Base-by-base conservation (phyloP, 2,888 invertebrate genomes). In the Nebria brevicollis region DNA sequence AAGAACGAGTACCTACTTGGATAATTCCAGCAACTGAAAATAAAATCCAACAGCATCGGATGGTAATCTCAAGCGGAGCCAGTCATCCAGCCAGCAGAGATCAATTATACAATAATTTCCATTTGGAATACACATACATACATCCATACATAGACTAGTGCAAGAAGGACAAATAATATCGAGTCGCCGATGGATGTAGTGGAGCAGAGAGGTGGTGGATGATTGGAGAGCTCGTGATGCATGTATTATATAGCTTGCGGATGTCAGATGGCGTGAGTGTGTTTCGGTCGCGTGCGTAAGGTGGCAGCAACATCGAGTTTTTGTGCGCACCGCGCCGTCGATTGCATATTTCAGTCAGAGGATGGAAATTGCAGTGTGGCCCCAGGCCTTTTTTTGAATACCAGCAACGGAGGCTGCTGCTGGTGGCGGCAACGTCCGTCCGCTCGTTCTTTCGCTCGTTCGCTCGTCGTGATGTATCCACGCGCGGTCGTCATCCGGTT, bases 271-370 rank as follows among this genome's bases (percentile, higher is more conserved):
- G 73, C 78, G 78, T 79, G 79, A 26, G 43, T 74, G 79, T 43
- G 78, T 78, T 79, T 66, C 75, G 68, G 80, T 80, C 80, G 80
- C 80, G 80, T 80, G 80, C 80, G 80, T 80, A 80, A 80, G 70
- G 64, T 80, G 72, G 80, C 80, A 80, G 80, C 80, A 75, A 64
- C 65, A 66, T 80, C 75, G 72, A 41, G 70, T 80, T 80, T 80
- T 80, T 80, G 79, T 80, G 74, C 66, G 41, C 66, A 25, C 77
- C 70, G 77, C 72, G 65, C 13, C 80, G 65, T 20, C 80, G 65
- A 80, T 75, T 80, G 80, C 80, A 80, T 79, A 79, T 79, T 78
- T 78, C 66, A 70, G 70, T 78, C 66, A 70, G 70, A 54, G 72
- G 77, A 75, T 79, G 79, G 73, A 79, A 79, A 79, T 79, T 79